Conservation (phyloP, 2,797 vertebrate species). For the Cichlasoma orientale region DNA sequence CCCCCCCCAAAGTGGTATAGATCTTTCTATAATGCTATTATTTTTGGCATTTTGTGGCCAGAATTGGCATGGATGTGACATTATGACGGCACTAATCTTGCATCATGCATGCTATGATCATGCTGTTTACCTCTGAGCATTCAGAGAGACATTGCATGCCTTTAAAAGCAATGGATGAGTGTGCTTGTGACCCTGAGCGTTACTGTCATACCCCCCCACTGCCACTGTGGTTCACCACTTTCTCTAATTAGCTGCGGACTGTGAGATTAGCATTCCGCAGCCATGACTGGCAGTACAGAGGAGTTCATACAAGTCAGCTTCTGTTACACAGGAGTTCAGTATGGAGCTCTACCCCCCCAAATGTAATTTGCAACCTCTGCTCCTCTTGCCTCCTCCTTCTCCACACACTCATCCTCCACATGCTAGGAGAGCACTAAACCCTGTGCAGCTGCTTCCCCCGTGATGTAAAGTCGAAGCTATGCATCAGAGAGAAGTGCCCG, state of each 20-base stretch:
- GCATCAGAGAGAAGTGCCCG: constrained; percentile 50
- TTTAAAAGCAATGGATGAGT: constrained; percentile 7
- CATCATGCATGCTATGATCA: not conserved
- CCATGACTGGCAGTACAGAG: constrained; percentile 30
- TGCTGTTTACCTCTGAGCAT: not conserved
- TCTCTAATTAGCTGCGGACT: constrained; percentile 56
- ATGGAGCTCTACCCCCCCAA: constrained; percentile 31
- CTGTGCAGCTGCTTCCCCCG: constrained; percentile 81
- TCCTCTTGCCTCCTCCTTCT: constrained; percentile 14
- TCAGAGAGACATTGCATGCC: not conserved
- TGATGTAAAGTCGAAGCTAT: constrained; percentile 82
- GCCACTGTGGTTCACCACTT: constrained; percentile 37
- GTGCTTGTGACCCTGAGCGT: constrained; percentile 33
- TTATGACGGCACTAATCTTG: not conserved
- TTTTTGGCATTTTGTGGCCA: not conserved
- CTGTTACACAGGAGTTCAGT: constrained; percentile 59
- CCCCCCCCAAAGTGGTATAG: not conserved
- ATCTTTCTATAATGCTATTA: not conserved
- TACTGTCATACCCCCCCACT: constrained; percentile 23
- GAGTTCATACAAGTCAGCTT: constrained; percentile 48
- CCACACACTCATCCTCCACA: constrained; percentile 47
- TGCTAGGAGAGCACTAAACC: constrained; percentile 59
- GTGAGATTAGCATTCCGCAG: constrained; percentile 56
- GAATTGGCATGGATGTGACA: not conserved
- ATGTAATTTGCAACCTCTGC: constrained; percentile 70